Base-by-base conservation (phyloP, 2,888 invertebrate genomes). In the Isoperla grammatica region DNA sequence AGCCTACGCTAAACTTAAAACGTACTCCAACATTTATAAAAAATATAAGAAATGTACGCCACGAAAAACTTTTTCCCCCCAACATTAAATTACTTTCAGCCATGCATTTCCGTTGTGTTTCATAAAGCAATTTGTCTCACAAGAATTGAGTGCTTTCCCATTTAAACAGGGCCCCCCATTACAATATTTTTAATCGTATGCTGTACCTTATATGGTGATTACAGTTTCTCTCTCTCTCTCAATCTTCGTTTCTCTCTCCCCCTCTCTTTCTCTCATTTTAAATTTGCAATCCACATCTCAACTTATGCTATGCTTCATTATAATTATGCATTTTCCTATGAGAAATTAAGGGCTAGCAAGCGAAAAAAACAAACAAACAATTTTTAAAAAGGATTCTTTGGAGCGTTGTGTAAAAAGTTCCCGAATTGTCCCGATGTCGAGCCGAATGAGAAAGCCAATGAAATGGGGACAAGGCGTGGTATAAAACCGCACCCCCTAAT, bases 371-470 rank as follows among this genome's bases (percentile, higher is more conserved):
- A 17, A 20, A 37, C 11, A 53, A 17, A 39, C 20, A 19, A 29
- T 53, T 53, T 39, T 35, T 53, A 49, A 49, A 49, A 53, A 53
- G 20, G 53, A 37, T 37, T 53, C 20, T 37, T 39, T 39, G 17
- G 19, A 53, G 19, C 37, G 53, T 53, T 11, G 37, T 17, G 12
- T 22, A 46, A 46, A 46, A 45, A 46, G 19, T 17, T 37, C 39
- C 17, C 53, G 53, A 53, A 22, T 17, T 12, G 15, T 53, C 17
- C 60, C 55, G 59, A 59, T 20, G 53, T 19, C 0, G 11, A 6
- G 13, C 15, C 59, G 59, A 59, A 39, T 11, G 45, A 59, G 37
- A 46, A 59, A 37, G 59, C 59, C 59, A 59, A 59, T 59, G 54
- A 54, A 45, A n/a, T 15, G 17, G n/a, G 54, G 29, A 13, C 23